Evolutionary conservation across 2,888 invertebrate genomes (phyloP).

Genomic region (Leptinotarsa peninsularis): DNA sequence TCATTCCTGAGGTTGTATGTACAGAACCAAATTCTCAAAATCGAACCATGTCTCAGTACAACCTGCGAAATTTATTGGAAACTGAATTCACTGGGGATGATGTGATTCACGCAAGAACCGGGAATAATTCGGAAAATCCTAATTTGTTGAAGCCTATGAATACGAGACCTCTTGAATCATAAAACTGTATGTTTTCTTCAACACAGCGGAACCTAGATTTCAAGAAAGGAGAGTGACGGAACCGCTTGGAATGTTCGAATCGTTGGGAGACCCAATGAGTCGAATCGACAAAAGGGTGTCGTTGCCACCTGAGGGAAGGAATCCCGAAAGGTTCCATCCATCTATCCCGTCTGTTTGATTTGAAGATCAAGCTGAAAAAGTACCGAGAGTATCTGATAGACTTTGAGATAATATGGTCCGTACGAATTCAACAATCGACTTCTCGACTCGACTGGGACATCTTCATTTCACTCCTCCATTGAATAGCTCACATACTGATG

Average conservation of each 20-base stretch:
- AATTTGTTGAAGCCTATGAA: too few species aligned
- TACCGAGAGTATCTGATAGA: not conserved
- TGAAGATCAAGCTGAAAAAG: not conserved
- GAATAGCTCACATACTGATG: too few species aligned
- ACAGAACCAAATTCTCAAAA: not conserved
- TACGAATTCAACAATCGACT: not conserved
- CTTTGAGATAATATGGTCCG: not conserved
- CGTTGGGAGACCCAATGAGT: not conserved
- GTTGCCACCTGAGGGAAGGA: not conserved
- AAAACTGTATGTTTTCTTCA: not conserved
- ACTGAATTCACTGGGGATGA: too few species aligned
- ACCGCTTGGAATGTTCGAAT: not conserved
- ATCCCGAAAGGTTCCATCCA: not conserved
- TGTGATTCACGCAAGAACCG: not conserved
- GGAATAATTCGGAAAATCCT: not conserved
- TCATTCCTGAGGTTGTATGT: not conserved
- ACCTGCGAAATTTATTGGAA: too few species aligned
- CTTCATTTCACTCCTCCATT: not conserved
- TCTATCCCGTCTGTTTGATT: not conserved
- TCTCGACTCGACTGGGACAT: not conserved
- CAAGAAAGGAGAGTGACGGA: not conserved
- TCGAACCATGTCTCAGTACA: too few species aligned
- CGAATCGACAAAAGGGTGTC: not conserved
- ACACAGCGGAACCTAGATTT: not conserved
- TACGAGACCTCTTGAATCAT: too few species aligned